Conservation (phyloP, 2,797 vertebrate species). For the Chlorospingus flavigularis region DNA sequence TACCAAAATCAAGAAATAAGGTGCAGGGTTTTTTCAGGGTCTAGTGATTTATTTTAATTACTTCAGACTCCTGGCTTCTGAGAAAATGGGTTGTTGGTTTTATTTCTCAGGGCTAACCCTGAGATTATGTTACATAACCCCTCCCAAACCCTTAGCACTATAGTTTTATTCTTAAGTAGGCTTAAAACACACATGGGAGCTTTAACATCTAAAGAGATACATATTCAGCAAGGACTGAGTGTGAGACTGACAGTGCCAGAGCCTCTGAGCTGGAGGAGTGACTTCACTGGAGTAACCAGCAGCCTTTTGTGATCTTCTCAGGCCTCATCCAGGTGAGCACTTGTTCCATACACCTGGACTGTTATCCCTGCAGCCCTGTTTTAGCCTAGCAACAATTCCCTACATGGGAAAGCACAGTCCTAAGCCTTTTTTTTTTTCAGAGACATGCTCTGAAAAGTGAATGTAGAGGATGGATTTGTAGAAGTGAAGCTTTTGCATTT, state of each 20-base stretch:
- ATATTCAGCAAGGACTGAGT: background rate
- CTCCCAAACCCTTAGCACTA: background rate
- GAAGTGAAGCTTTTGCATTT: background rate
- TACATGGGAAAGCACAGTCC: background rate
- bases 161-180: background rate
- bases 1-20: background rate
- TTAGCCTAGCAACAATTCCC: background rate
- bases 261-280: background rate
- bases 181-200: background rate
- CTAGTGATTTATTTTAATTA: background rate
- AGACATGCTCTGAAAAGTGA: background rate
- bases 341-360: rapidly evolving
- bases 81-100: background rate
- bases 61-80: background rate
- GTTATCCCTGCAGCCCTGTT: background rate
- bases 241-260: background rate
- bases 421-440: background rate
- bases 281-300: background rate
- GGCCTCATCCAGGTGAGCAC: background rate
- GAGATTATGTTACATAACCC: background rate
- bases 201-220: background rate
- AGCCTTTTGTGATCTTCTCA: background rate
- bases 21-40: rapidly evolving
- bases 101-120: background rate
- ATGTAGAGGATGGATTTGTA: background rate